A percentile compares a stretch with the other conserved stretches of the same genome.
Conservation (phyloP, 2,113 vertebrate genomes). For the Nyctibius bracteatus region DNA sequence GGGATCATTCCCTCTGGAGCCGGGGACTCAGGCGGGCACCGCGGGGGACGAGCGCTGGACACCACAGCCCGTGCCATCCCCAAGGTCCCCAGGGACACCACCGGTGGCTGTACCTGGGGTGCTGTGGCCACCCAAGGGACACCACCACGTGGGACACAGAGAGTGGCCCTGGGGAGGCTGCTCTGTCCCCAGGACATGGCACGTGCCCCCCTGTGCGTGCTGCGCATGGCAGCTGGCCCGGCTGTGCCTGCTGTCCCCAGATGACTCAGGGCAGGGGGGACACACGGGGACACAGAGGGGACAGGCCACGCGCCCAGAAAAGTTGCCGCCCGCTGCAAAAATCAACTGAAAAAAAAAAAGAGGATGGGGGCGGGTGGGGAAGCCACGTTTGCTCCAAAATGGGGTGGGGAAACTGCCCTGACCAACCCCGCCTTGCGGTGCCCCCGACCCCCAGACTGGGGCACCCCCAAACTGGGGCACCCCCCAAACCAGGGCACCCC, state of each 20-base stretch:
- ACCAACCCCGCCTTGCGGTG: background rate
- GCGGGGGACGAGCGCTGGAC: accelerated
- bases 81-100: background rate
- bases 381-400: accelerated
- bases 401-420: background rate
- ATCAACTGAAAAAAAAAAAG: too few species aligned
- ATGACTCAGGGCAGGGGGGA: background rate
- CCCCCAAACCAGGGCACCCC: background rate
- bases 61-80: background rate
- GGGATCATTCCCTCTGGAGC: accelerated
- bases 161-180: background rate
- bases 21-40: accelerated
- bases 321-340: background rate
- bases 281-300: background rate
- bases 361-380: too few species aligned
- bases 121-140: background rate
- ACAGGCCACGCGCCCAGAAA: background rate
- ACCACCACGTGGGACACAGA: accelerated
- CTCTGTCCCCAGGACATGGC: background rate
- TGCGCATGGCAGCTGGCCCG: background rate
- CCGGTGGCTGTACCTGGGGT: accelerated
- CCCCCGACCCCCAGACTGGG: too few species aligned
- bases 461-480: background rate
- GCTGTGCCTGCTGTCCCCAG: background rate
- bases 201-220: accelerated